Conservation (phyloP, 2,797 vertebrate genomes). For the Leptatherina wallacei region DNA sequence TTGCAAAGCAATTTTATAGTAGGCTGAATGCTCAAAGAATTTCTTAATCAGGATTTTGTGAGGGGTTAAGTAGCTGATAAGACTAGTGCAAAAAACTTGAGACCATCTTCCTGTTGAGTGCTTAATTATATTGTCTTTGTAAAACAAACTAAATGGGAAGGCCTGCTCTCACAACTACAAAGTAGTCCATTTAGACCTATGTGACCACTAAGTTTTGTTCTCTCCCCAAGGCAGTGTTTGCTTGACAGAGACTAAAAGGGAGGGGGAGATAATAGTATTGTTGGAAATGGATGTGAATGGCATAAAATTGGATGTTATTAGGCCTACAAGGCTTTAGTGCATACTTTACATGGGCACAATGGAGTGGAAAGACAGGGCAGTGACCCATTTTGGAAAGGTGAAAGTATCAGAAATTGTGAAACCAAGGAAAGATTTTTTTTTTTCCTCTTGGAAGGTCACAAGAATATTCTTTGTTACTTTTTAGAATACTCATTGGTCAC, state of each 20-base stretch:
- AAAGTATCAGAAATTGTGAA: conserved; percentile 26
- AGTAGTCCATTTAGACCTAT: conserved; percentile 65
- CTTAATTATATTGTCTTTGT: conserved; percentile 11
- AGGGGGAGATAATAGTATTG: conserved; percentile 62
- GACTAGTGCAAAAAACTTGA: too few species aligned
- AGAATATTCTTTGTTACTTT: too few species aligned
- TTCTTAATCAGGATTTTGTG: too few species aligned
- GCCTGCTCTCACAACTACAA: conserved; percentile 26
- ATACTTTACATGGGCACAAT: conserved; percentile 69
- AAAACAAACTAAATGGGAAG: conserved; percentile 14
- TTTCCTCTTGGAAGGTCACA: neutral
- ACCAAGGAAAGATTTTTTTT: neutral
- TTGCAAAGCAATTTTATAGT: neutral
- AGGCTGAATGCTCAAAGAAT: too few species aligned
- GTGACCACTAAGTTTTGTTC: conserved; percentile 58
- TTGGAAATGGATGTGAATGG: conserved; percentile 83
- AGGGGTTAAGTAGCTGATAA: too few species aligned
- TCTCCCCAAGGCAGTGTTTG: conserved; percentile 58
- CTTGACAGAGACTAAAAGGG: conserved; percentile 2
- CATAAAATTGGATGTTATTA: conserved; percentile 82
- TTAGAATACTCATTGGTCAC: neutral
- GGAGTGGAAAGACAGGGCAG: conserved; percentile 42
- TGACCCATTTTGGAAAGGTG: conserved; percentile 16
- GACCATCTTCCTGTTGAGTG: too few species aligned
- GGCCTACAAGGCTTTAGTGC: conserved; percentile 77